Evolutionary conservation across 2,113 vertebrate species (phyloP), one percentile per base, ranked within the genome.

Genomic region (Oxygymnocypris stewartii): DNA sequence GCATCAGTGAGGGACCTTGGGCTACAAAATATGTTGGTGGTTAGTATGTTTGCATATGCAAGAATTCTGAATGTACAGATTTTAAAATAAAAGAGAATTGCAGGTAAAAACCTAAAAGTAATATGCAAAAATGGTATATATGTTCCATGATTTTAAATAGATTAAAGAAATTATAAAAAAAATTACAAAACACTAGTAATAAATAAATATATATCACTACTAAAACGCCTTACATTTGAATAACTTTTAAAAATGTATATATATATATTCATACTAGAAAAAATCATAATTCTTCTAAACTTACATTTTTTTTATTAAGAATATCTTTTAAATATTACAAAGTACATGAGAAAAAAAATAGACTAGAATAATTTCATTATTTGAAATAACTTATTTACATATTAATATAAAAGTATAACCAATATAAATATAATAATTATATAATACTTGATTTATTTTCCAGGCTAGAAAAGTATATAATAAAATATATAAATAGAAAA

Each of bases 1-100:
- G 81, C 28, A 61, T 94, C 93, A 95, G 91, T 94, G 94, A 90
- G 94, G 92, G 84, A 93, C 89, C 91, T 93, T 93, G 85, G 90
- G 91, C 94, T 95, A 84, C 8, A 77, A 78, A 40, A 79, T 1
- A 79, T 2, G 4, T 4, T 4, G 2, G 0, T 8, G 28, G 28
- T 79, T 59, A 79, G 49, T 11, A 1, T 2, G 16, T 18, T 4
- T 18, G 44, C 25, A 49, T 77, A 25, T 13, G 74, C 74, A 76
- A 75, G 4, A 6, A 2, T n/a, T 25, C 23, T 16, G 13, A 59
- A 9, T 59, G 51, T 6, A 54, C 49, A 51, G 49, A 31, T 31
- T 51, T 47, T 51, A 5, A 47, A 12, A 51, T 5, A 51, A 51
- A 16, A 16, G 57, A 23, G 57, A 59, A 23, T 3, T 23, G 20